A percentile compares a stretch with the other conserved stretches of the same genome.
Evolutionary conservation across 35 echinoderm and acorn worm genomes (phyloP).

Genomic region (Nesometra sesokonis): DNA sequence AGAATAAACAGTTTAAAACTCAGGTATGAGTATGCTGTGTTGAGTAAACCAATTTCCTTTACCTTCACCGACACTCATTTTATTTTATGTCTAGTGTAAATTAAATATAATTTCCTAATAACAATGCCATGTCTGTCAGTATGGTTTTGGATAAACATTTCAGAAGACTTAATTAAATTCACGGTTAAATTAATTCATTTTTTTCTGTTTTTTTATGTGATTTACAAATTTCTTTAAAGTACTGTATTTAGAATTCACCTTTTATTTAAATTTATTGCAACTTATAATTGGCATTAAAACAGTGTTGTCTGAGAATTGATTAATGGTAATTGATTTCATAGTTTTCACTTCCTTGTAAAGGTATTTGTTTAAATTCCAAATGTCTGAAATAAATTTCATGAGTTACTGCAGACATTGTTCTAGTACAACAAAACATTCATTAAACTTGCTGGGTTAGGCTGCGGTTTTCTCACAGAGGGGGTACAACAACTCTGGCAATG

Average conservation of each 20-base stretch:
- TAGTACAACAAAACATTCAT: neutral
- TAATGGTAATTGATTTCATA: neutral
- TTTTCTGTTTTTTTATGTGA: too few relatives aligned
- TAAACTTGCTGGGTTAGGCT: neutral
- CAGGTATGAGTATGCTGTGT: neutral
- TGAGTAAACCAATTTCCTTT: neutral
- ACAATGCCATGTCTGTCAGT: neutral
- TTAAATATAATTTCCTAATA: neutral
- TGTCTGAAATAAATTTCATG: neutral
- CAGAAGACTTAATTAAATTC: too few relatives aligned
- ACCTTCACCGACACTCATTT: neutral
- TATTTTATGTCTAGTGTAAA: neutral
- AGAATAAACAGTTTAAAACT: neutral
- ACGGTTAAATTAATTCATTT: too few relatives aligned
- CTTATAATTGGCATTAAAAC: neutral
- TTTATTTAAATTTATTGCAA: too few relatives aligned
- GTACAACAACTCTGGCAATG: neutral
- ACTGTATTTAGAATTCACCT: too few relatives aligned
- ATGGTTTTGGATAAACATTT: too few relatives aligned
- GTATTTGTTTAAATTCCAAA: neutral
- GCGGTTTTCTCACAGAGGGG: neutral
- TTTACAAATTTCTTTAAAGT: too few relatives aligned
- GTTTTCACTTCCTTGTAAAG: neutral
- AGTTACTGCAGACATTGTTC: neutral
- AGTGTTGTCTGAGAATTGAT: neutral